Conservation (phyloP, 1,140 invertebrate genomes). For the Bombus balteatus region DNA sequence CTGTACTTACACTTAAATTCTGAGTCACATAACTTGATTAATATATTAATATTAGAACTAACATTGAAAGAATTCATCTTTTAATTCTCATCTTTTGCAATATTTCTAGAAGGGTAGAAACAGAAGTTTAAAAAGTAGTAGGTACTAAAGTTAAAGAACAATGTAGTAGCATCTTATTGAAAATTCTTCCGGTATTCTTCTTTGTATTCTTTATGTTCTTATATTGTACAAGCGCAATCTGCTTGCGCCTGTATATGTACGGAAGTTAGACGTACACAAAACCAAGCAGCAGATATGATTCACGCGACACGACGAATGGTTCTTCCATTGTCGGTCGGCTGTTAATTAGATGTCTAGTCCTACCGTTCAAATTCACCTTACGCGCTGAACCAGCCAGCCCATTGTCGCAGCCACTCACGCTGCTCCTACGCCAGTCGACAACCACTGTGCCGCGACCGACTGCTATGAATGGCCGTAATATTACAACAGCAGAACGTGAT, state of each 20-base stretch:
- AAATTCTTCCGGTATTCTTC: slow-evolving; percentile 2
- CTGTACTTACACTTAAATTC: neutral
- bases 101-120: neutral
- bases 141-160: neutral
- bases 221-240: slow-evolving; percentile 55
- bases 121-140: neutral
- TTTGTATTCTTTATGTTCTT: slow-evolving; percentile 8
- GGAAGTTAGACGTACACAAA: slow-evolving; percentile 48
- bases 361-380: slow-evolving; percentile 76
- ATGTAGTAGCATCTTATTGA: neutral
- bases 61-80: neutral
- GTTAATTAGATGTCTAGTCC: slow-evolving; percentile 82
- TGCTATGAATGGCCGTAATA: slow-evolving; percentile 71
- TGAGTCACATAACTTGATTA: neutral
- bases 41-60: neutral
- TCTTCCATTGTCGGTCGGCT: slow-evolving; percentile 79
- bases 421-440: slow-evolving; percentile 58
- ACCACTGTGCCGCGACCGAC: slow-evolving; percentile 59
- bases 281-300: slow-evolving; percentile 74
- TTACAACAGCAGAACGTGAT: slow-evolving; percentile 72
- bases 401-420: slow-evolving; percentile 54
- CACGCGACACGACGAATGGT: slow-evolving; percentile 77
- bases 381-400: slow-evolving; percentile 61
- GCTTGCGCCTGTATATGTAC: slow-evolving; percentile 42
- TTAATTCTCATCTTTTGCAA: neutral